Evolutionary conservation across 2,113 vertebrate genomes (phyloP), one percentile per base, ranked within the genome.

Genomic region (Phyllopteryx taeniolatus): DNA sequence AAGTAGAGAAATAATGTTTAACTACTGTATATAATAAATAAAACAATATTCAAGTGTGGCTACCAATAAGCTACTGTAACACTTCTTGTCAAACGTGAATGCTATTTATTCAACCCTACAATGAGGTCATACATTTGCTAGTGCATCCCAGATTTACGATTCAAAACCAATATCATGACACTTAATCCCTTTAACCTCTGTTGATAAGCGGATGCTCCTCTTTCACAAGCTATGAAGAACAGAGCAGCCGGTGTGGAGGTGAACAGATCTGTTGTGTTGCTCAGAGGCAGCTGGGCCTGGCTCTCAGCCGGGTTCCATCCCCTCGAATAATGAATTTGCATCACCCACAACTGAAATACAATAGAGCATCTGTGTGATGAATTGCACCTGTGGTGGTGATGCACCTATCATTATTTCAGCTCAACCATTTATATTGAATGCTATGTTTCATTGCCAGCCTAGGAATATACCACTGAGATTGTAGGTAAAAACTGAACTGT

Each of bases 221-320:
- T 49, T 1, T 6, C 47, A 78, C 62, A 63, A 70, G 60, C 27
- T 0, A 62, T 78, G 11, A 76, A 49, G 66, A 75, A 73, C 73
- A 83, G 73, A 65, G 70, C 14, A 12, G 71, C 77, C 33, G 35
- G 70, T 87, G 86, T 84, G 83, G 73, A 87, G 81, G 73, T 67
- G 84, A 86, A 90, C 83, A 89, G 80, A 89, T 68, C 72, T 76
- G 78, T 75, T 81, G 68, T 85, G 81, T 87, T 84, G 81, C 78
- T 62, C 66, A 0, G 70, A 78, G 82, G 63, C 87, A 89, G 89
- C 86, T 90, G 87, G 79, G 79, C 73, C 81, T 89, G 87, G 85
- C 77, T 74, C 19, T 1, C 3, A 79, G 80, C 80, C 63, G 14
- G 43, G 42, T 47, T 60, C 19, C 46, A 51, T 75, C 80, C 75